A percentile compares a stretch with the other conserved stretches of the same genome.
Conservation (phyloP, 1,140 invertebrate genomes). For the Brachionus paranguensis region DNA sequence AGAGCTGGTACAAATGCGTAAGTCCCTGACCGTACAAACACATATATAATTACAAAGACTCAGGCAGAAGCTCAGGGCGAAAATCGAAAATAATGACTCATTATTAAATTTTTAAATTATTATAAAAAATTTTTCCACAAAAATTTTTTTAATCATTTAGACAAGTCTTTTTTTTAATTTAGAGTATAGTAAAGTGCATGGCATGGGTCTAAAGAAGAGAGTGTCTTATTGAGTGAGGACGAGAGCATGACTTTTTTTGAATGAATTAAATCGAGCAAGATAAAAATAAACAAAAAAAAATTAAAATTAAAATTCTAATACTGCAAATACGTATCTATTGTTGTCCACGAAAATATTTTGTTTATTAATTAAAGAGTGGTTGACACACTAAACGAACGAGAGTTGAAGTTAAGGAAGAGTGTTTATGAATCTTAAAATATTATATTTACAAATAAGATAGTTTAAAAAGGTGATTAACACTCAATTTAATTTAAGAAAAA, state of each 20-base stretch:
- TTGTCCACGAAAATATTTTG: slow-evolving; percentile 4
- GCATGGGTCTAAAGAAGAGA: no score
- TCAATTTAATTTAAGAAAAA: neutral
- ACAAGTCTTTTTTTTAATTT: no score
- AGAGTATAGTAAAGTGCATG: no score
- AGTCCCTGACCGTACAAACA: no score
- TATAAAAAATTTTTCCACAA: no score
- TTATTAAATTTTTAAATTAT: no score
- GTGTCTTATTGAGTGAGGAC: neutral
- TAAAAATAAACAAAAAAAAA: slow-evolving; percentile 5
- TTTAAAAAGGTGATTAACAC: slow-evolving; percentile 2
- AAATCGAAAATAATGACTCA: no score
- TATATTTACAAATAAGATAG: slow-evolving; percentile 29
- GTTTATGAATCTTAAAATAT: slow-evolving; percentile 17
- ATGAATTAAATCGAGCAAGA: neutral
- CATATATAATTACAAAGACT: no score
- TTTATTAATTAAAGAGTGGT: neutral
- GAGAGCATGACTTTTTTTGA: slow-evolving; percentile 20
- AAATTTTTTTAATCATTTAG: no score
- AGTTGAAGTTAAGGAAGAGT: neutral
- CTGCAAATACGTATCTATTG: slow-evolving; percentile 11
- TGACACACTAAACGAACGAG: neutral
- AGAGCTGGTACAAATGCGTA: no score
- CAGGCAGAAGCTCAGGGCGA: no score
- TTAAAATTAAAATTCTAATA: neutral